phyloP scores from a whole-genome alignment of 2,888 invertebrate genomes.

The Tachina fera region DNA sequence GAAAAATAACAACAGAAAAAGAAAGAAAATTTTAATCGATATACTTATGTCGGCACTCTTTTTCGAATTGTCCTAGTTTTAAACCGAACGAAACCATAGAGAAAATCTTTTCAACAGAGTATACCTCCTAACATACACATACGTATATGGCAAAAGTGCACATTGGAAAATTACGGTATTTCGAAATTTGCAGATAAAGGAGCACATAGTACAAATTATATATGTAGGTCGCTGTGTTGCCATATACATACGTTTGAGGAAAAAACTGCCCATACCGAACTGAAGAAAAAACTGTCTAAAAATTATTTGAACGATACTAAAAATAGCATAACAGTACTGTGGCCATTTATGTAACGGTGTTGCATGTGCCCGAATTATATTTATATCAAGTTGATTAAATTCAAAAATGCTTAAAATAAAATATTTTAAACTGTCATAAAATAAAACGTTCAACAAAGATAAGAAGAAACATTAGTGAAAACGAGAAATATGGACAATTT shows the following conservation, averaged over 20 bases:
- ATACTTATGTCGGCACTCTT: constrained; percentile 52
- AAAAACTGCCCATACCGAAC: background rate
- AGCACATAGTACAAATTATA: constrained; percentile 18
- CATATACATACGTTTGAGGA: background rate
- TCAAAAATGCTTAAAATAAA: too few relatives aligned
- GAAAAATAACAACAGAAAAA: constrained; percentile 25
- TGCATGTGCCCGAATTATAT: too few relatives aligned
- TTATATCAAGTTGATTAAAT: too few relatives aligned
- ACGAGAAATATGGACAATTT: too few relatives aligned
- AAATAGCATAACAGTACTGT: too few relatives aligned
- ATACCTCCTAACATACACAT: background rate
- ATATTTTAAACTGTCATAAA: too few relatives aligned
- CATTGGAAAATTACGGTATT: constrained; percentile 44
- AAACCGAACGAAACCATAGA: constrained; percentile 11
- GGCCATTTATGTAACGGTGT: too few relatives aligned
- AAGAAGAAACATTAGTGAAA: too few relatives aligned
- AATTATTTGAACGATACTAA: too few relatives aligned
- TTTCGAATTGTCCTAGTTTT: constrained; percentile 69
- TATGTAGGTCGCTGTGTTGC: constrained; percentile 33
- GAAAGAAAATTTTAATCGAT: constrained; percentile 57
- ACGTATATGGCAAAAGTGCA: constrained; percentile 12
- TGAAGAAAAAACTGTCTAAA: background rate
- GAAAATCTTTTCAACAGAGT: constrained; percentile 16
- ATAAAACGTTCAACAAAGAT: too few relatives aligned
- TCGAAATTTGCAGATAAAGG: constrained; percentile 45